These are phyloP conservation scores for Erethizon dorsatum DNA, from an alignment of 2,797 vertebrate genomes.

Conservation along the genomic window DNA sequence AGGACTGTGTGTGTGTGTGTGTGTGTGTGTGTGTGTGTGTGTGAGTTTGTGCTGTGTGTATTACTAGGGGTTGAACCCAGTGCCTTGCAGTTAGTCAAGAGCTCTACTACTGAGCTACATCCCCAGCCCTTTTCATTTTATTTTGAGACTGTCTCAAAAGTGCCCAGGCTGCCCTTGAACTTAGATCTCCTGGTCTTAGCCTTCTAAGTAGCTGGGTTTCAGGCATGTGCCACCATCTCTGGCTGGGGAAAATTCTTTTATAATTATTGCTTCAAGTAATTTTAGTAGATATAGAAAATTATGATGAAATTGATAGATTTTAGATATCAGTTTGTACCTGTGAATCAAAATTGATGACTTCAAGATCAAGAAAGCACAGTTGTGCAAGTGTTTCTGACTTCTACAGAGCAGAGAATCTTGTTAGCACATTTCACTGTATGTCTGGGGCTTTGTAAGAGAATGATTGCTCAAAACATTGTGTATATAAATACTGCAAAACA, in stretches of 20 bases:
- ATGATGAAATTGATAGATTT: constrained; percentile 24
- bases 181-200: not conserved
- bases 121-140: not conserved
- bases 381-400: not conserved
- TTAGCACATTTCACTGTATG: not conserved
- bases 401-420: constrained; percentile 26
- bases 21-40: not conserved
- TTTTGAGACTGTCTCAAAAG: not conserved
- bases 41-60: not conserved
- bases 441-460: constrained; percentile 46
- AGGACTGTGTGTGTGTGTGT: not conserved
- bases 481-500: constrained; percentile 32
- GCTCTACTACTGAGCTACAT: not conserved
- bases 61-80: not conserved
- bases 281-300: constrained; percentile 30
- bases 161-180: not conserved
- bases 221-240: not conserved
- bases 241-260: not conserved
- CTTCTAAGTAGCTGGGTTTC: not conserved
- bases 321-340: not conserved
- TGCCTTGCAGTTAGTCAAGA: not conserved
- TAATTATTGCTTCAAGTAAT: constrained; percentile 16
- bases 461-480: not conserved
- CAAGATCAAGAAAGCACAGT: not conserved
- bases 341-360: not conserved